Base-by-base conservation (phyloP, 2,113 vertebrate genomes). In the Dipodomys stephensi region DNA sequence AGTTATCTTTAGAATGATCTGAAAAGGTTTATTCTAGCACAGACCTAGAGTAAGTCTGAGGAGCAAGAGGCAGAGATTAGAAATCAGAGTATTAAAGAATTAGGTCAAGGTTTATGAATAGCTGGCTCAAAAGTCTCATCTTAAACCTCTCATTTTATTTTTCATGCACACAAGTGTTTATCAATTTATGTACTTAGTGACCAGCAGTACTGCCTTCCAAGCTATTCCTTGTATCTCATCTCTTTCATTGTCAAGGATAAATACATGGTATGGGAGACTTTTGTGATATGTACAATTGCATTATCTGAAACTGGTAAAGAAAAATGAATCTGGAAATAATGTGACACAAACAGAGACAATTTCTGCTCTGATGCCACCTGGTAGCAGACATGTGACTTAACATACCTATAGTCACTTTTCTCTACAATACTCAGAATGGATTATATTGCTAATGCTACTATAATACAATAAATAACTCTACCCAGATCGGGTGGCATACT, bases 321-420 rank as follows among this genome's bases (percentile, higher is more conserved):
- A 94, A 89, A 92, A 74, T 78, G 53, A 83, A 82, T 30, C 3
- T 72, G 84, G 53, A 79, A 82, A 64, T 11, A 83, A 39, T 69
- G 39, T 15, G 78, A 44, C 28, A 7, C 3, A 84, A 90, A 91
- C 13, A 82, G 25, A 53, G 8, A 73, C 12, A 39, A 39, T 67
- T 32, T 71, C 57, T 30, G 28, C 22, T 73, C 44, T 78, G 25
- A 65, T 49, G 32, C 3, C 60, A 44, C 49, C 76, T 19, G 65
- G 71, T 46, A 72, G 23, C 28, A 67, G 46, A 19, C 44, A 84
- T 20, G 22, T n/a, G n/a, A 53, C 9, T 79, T 7, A 78, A 88
- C 9, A 74, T 6, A 65, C 15, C 57, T 65, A 15, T 9, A 81
- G 83, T 49, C 4, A 27, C 8, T 77, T 57, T 60, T 3, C 9